Conservation (phyloP, 1,140 invertebrate species). For the Drosophila tristis region DNA sequence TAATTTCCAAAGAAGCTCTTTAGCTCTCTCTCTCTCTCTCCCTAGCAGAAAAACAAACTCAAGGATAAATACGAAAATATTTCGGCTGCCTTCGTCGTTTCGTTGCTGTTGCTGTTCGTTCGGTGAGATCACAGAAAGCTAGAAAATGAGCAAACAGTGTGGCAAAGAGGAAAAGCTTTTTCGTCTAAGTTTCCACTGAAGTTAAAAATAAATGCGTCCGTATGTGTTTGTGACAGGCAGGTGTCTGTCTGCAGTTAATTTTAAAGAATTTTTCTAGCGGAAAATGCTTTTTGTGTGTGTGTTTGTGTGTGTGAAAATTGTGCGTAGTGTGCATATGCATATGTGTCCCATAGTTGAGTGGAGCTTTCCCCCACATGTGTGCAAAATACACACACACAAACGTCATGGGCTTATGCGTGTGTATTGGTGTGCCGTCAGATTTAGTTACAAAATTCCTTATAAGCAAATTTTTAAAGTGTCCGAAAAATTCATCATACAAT, state of each 20-base stretch:
- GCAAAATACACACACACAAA: constrained; percentile 50
- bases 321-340: constrained; percentile 62
- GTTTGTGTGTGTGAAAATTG: constrained; percentile 58
- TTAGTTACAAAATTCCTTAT: constrained; percentile 84
- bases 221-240: constrained; percentile 57
- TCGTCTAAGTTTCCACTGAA: constrained; percentile 66
- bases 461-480: constrained; percentile 68
- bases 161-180: constrained; percentile 59
- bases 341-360: constrained; percentile 35
- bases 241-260: constrained; percentile 82
- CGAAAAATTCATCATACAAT: constrained; percentile 53
- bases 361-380: constrained; percentile 59
- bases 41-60: constrained; percentile 61
- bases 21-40: constrained; percentile 10
- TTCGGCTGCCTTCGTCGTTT: constrained; percentile 12
- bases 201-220: constrained; percentile 71
- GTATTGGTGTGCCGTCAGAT: constrained; percentile 67
- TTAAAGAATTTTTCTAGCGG: constrained; percentile 55
- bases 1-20: constrained; percentile 59
- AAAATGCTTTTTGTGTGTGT: constrained; percentile 44
- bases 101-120: constrained; percentile 1
- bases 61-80: constrained; percentile 66
- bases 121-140: constrained; percentile 73
- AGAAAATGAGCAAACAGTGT: neutral
- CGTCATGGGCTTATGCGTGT: neutral